Conservation (phyloP, 2,797 vertebrate genomes). For the Triplophysa bombifrons region DNA sequence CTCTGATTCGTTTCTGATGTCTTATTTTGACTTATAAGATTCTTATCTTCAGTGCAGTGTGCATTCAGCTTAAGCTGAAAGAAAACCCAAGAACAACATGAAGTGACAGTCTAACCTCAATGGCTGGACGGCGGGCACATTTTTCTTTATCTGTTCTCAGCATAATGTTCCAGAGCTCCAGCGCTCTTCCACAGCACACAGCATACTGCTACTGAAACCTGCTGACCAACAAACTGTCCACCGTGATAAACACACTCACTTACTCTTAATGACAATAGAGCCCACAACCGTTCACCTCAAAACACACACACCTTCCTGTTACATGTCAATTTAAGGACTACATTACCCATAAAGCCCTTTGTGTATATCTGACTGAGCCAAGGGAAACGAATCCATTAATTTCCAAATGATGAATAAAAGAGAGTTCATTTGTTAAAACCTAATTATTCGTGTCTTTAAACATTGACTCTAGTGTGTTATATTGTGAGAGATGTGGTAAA, state of each 20-base stretch:
- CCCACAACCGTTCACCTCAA: constrained; percentile 1
- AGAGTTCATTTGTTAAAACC: background rate
- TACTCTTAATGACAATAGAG: constrained; percentile 13
- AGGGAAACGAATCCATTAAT: background rate
- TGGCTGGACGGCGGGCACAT: constrained; percentile 57
- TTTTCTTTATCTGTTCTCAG: constrained; percentile 65
- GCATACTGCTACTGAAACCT: constrained; percentile 34
- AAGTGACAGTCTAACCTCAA: constrained; percentile 71
- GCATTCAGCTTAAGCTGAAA: background rate
- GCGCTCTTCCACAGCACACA: constrained; percentile 41
- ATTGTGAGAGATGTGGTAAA: constrained; percentile 5
- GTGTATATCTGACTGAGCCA: background rate
- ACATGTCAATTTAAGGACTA: background rate
- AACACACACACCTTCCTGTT: constrained; percentile 5
- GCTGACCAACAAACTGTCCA: constrained; percentile 50
- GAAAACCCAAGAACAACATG: background rate
- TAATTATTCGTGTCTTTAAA: background rate
- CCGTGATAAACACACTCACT: background rate
- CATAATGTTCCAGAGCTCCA: constrained; percentile 63
- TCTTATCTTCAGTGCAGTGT: background rate
- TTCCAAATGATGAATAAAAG: background rate
- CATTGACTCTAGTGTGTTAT: background rate
- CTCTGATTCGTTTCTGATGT: background rate
- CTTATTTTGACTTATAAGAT: background rate
- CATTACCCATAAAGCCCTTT: constrained; percentile 2